These are phyloP conservation scores for Brotula barbata DNA, from an alignment of 2,797 vertebrate genomes.

Conservation along the genomic window DNA sequence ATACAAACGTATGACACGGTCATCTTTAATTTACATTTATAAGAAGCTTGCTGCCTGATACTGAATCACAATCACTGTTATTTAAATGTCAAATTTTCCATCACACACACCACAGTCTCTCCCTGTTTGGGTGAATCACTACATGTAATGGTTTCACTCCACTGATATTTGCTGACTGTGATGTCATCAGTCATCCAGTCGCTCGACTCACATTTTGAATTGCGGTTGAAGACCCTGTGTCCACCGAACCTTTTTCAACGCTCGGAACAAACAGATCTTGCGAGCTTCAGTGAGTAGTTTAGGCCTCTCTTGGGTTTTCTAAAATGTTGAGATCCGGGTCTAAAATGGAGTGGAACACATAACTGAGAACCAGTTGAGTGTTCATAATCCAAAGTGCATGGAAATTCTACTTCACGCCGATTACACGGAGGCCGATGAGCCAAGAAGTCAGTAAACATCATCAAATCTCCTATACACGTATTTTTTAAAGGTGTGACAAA, in stretches of 20 bases:
- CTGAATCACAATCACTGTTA: too few species aligned
- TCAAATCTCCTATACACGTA: constrained; percentile 20
- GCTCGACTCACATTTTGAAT: background rate
- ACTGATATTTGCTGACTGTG: too few species aligned
- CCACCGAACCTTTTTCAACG: too few species aligned
- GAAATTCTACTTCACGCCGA: constrained; percentile 46
- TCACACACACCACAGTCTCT: too few species aligned
- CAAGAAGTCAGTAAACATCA: constrained; percentile 24
- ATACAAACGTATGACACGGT: too few species aligned
- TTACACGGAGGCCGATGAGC: constrained; percentile 27
- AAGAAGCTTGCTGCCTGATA: too few species aligned
- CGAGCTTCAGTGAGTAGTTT: too few species aligned
- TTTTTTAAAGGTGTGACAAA: constrained; percentile 34
- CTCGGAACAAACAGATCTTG: too few species aligned
- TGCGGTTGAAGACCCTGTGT: background rate
- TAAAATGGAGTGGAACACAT: constrained; percentile 49
- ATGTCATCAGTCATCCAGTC: background rate
- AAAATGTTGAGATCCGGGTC: constrained; percentile 46
- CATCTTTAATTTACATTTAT: too few species aligned
- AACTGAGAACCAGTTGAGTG: constrained; percentile 35
- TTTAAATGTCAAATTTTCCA: too few species aligned
- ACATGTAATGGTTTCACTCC: too few species aligned
- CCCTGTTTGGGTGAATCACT: too few species aligned
- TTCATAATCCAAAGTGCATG: constrained; percentile 59
- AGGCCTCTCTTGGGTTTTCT: constrained; percentile 23